Conservation (phyloP, 1,140 invertebrate genomes). For the Teleopsis dalmanni region DNA sequence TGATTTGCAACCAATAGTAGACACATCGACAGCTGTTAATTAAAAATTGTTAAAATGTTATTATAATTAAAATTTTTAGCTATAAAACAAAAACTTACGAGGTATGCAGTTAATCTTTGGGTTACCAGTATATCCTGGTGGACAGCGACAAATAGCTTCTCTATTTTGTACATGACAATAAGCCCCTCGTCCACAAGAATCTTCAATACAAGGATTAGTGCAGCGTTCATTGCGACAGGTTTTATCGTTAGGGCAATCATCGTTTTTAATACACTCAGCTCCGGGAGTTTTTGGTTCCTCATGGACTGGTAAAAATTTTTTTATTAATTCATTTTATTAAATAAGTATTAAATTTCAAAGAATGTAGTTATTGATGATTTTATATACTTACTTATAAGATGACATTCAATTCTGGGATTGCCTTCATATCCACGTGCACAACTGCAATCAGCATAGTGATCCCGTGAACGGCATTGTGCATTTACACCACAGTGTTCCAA, state of each 20-base stretch:
- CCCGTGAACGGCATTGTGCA: slow-evolving; percentile 67
- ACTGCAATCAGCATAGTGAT: slow-evolving; percentile 67
- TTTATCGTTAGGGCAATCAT: slow-evolving; percentile 65
- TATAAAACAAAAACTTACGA: slow-evolving; percentile 52
- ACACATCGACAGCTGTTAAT: slow-evolving; percentile 46
- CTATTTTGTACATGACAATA: slow-evolving; percentile 72
- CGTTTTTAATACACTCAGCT: slow-evolving; percentile 65
- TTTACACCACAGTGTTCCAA: slow-evolving; percentile 73
- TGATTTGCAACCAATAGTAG: slow-evolving; percentile 62
- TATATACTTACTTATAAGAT: no score
- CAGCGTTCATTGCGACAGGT: slow-evolving; percentile 69
- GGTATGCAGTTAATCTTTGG: slow-evolving; percentile 63
- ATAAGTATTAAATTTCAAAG: no score
- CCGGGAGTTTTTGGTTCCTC: slow-evolving; percentile 43
- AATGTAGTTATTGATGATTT: no score
- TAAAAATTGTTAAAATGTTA: not conserved
- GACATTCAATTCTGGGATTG: slow-evolving; percentile 76
- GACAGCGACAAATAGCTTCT: slow-evolving; percentile 70
- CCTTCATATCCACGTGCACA: slow-evolving; percentile 73
- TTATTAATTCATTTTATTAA: no score
- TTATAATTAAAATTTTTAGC: not conserved
- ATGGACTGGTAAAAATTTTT: no score
- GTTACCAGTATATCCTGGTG: slow-evolving; percentile 67
- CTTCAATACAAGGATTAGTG: slow-evolving; percentile 64
- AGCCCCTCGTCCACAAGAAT: slow-evolving; percentile 65